Evolutionary conservation across 2,797 vertebrate genomes (phyloP), one percentile per base, ranked within the genome.

Genomic region (Macropodus opercularis): DNA sequence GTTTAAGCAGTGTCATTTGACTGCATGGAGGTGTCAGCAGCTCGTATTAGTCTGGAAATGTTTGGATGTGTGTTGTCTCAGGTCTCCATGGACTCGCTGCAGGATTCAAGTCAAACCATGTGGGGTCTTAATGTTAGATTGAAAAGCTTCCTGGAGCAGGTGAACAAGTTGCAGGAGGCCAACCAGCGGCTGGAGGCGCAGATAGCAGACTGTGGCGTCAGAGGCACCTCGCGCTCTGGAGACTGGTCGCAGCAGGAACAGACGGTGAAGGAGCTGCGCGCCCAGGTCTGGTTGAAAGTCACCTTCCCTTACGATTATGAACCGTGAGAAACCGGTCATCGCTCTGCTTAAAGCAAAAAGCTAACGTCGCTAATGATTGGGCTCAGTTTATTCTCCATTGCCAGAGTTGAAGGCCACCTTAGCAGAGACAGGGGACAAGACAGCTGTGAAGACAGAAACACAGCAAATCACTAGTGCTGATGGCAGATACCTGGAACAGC

Each of bases 71-170:
- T 1, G 1, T 35, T 42, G 29, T 51, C 26, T 40, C 54, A 75
- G 81, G 53, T 70, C 47, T 47, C 23, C 41, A 88, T 89, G 90
- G 90, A 90, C 47, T 31, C 42, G 51, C 52, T 50, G 27, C 63
- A 82, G 57, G 87, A 86, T 49, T 74, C 86, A 15, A 80, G 83
- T 27, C 70, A 59, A 5, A 77, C 78, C 40, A 80, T 92, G 78
- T 64, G 47, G 56, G 77, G 72, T 17, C 77, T 93, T 32, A 92
- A 93, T 7, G 41, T 58, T 13, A 83, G 88, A 0, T 26, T 94
- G 48, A 88, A 72, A 52, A 74, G 75, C 57, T 92, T 94, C 63
- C 59, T 93, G 85, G 82, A 92, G 70, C 91, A 90, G 42, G 86
- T 92, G 31, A 80, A 74, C 51, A 46, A 47, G 56, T 77, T 94